A percentile compares a stretch with the other conserved stretches of the same genome.
Evolutionary conservation across 1,140 invertebrate genomes (phyloP).

Genomic region (Drosophila busckii): DNA sequence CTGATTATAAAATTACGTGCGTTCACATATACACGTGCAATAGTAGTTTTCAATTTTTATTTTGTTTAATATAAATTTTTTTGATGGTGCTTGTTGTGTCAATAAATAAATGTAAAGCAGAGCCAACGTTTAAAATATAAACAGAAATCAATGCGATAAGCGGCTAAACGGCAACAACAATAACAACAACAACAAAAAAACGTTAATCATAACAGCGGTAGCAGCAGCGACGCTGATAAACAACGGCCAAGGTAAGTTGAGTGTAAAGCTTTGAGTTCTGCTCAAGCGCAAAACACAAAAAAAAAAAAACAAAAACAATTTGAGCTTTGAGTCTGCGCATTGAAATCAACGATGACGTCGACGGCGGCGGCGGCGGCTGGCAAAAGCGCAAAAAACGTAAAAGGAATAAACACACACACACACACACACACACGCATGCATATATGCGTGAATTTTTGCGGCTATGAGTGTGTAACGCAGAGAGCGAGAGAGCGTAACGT

Average conservation of each 20-base stretch:
- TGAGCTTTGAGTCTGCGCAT: too few species aligned
- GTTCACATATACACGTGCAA: background rate
- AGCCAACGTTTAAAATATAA: conserved; percentile 41
- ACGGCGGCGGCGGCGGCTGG: conserved; percentile 26
- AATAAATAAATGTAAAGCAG: conserved; percentile 8
- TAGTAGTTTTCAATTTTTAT: background rate
- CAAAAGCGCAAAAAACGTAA: conserved; percentile 24
- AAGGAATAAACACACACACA: background rate
- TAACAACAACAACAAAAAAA: conserved; percentile 4
- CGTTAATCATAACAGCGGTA: conserved; percentile 7
- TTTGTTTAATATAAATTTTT: conserved; percentile 27
- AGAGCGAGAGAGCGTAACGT: conserved; percentile 1
- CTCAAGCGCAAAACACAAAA: too few species aligned
- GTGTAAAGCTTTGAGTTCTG: conserved; percentile 34
- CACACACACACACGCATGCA: too few species aligned
- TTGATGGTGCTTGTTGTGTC: conserved; percentile 29
- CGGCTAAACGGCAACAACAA: conserved; percentile 20
- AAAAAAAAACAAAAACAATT: too few species aligned
- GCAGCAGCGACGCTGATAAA: conserved; percentile 32
- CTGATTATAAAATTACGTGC: conserved; percentile 38
- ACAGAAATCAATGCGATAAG: conserved; percentile 42
- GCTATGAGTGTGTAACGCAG: background rate
- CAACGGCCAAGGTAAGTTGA: conserved; percentile 32
- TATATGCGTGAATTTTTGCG: too few species aligned
- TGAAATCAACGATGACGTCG: conserved; percentile 10